Percentiles rank a stretch among this genome's conserved stretches.
These are phyloP conservation scores for Staurois parvus DNA, from an alignment of 2,797 vertebrate species.

Conservation along the genomic window DNA sequence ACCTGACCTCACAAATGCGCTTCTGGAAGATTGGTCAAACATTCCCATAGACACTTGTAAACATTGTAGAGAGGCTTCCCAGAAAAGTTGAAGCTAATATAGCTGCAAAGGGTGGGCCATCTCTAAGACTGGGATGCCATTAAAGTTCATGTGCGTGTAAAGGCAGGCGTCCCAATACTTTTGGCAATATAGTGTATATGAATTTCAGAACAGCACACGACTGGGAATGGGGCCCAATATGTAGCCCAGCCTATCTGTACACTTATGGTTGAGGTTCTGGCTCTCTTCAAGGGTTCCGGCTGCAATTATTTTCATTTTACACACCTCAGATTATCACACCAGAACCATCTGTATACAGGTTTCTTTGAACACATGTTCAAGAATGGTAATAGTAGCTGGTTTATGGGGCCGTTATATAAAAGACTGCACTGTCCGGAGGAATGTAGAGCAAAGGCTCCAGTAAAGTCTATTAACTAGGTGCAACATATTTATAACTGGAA, in stretches of 20 bases:
- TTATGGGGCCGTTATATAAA: background rate
- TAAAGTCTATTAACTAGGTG: conserved; percentile 8
- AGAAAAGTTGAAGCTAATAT: too few species aligned
- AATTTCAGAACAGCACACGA: background rate
- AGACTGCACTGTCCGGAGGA: background rate
- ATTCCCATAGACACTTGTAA: too few species aligned
- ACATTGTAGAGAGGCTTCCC: too few species aligned
- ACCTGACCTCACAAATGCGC: too few species aligned
- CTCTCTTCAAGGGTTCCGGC: too few species aligned
- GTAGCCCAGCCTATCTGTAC: background rate
- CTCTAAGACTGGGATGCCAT: too few species aligned
- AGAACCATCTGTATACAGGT: background rate
- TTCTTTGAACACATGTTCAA: background rate
- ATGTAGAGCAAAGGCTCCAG: background rate
- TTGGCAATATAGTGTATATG: too few species aligned
- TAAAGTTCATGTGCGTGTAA: too few species aligned
- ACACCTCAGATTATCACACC: background rate
- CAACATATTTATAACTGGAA: background rate
- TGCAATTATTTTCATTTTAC: background rate
- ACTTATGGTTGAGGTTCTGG: background rate
- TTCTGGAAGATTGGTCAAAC: too few species aligned
- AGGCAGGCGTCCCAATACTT: too few species aligned
- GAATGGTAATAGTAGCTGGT: background rate
- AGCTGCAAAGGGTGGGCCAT: too few species aligned
- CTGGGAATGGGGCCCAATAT: background rate